These are phyloP conservation scores for Anthophora plumipes DNA, from an alignment of 2,888 invertebrate species.

Conservation along the genomic window DNA sequence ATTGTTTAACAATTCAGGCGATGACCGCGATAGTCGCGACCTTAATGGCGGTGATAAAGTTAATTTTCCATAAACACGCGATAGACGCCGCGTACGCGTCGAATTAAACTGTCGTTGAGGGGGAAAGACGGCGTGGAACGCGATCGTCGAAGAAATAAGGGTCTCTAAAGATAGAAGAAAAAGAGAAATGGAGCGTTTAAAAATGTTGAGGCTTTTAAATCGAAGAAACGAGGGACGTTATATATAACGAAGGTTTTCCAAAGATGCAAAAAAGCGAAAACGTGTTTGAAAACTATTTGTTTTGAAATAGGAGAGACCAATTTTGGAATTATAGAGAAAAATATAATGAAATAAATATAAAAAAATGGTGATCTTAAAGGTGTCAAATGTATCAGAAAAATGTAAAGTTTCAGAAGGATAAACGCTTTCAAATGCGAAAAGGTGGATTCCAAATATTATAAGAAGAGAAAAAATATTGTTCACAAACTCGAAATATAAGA, in stretches of 20 bases:
- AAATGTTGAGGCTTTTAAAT: too few species aligned
- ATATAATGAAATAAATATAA: not conserved
- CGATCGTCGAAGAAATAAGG: not conserved
- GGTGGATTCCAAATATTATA: not conserved
- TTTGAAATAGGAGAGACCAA: too few species aligned
- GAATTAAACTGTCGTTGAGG: not conserved
- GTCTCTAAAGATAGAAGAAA: not conserved
- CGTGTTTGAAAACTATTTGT: too few species aligned
- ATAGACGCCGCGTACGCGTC: conserved; percentile 16
- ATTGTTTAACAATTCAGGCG: conserved; percentile 47
- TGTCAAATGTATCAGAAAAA: too few species aligned
- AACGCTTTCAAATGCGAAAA: too few species aligned
- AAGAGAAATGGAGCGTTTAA: not conserved
- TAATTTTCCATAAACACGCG: conserved; percentile 51
- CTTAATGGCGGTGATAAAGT: conserved; percentile 33
- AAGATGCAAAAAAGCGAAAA: too few species aligned
- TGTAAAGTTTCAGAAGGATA: too few species aligned
- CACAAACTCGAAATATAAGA: too few species aligned
- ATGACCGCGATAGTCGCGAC: conserved; percentile 34
- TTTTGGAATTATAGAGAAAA: not conserved
- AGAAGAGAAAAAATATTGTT: not conserved
- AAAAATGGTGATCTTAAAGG: too few species aligned
- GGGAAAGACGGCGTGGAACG: not conserved
- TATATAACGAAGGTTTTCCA: too few species aligned
- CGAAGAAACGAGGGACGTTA: too few species aligned